phyloP scores from a whole-genome alignment of 1,140 invertebrate genomes.

The Pararge aegeria region DNA sequence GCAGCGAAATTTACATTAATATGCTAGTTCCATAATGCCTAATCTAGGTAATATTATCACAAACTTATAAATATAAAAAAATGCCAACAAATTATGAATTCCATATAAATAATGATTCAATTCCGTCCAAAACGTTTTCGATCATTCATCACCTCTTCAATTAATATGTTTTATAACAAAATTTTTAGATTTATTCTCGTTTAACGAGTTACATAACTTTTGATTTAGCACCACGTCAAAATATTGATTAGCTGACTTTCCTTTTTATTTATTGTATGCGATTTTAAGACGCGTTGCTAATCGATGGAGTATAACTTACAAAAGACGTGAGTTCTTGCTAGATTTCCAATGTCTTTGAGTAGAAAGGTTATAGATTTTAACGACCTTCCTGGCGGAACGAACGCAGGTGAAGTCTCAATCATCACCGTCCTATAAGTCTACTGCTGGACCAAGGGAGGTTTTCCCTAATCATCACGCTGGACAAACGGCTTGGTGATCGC shows the following conservation, averaged over 20 bases:
- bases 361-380: too few relatives aligned
- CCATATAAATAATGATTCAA: conserved; percentile 3
- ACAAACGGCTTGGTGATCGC: too few relatives aligned
- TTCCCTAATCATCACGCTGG: too few relatives aligned
- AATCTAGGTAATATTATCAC: too few relatives aligned
- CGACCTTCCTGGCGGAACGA: too few relatives aligned
- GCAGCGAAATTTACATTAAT: too few relatives aligned
- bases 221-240: conserved; percentile 14
- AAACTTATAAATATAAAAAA: background rate
- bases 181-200: conserved; percentile 3
- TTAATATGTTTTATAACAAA: conserved; percentile 11
- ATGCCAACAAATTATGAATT: background rate
- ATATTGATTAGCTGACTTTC: conserved; percentile 21
- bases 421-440: too few relatives aligned
- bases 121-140: conserved; percentile 5
- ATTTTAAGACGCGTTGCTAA: conserved; percentile 9
- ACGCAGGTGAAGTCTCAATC: too few relatives aligned
- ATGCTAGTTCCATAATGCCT: too few relatives aligned
- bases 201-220: conserved; percentile 12
- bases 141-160: background rate
- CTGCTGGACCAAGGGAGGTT: too few relatives aligned
- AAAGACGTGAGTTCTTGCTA: background rate
- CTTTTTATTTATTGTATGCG: conserved; percentile 22
- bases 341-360: background rate
- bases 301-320: background rate